Evolutionary conservation across 2,888 invertebrate genomes (phyloP).

Genomic region (Andrena haemorrhoa): DNA sequence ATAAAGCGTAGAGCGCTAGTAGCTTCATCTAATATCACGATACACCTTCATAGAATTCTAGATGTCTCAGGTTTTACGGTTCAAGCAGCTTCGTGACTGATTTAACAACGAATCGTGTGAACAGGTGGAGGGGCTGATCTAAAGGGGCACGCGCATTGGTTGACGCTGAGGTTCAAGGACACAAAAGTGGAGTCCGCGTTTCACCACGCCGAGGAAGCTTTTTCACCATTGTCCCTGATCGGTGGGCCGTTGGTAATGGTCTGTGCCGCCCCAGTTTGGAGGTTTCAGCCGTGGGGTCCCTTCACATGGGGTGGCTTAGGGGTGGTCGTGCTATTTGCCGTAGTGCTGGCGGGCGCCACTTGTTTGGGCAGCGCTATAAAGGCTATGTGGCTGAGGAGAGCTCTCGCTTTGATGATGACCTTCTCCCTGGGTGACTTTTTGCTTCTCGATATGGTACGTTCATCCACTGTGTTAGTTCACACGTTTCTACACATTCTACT

Average conservation of each 20-base stretch:
- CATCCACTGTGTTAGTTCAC: not conserved
- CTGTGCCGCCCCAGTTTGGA: conserved; percentile 84
- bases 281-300: conserved; percentile 82
- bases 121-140: conserved; percentile 86
- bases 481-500: not conserved
- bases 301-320: conserved; percentile 83
- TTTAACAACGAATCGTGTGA: not conserved
- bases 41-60: too few species aligned
- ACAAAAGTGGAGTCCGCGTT: conserved; percentile 89
- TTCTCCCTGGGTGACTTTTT: conserved; percentile 80
- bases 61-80: too few species aligned
- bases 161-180: conserved; percentile 89
- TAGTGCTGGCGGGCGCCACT: conserved; percentile 82
- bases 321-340: conserved; percentile 80
- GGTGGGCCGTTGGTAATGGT: conserved; percentile 89
- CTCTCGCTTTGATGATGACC: conserved; percentile 82
- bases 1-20: not conserved
- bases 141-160: conserved; percentile 88
- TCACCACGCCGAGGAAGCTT: conserved; percentile 88
- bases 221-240: conserved; percentile 88
- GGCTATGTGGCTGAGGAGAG: conserved; percentile 82
- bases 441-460: conserved; percentile 81
- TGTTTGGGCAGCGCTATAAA: conserved; percentile 82
- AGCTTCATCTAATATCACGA: not conserved
- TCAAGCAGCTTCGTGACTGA: not conserved